Evolutionary conservation across 2,113 vertebrate genomes (phyloP), one percentile per base, ranked within the genome.

Genomic region (Petromus typicus): DNA sequence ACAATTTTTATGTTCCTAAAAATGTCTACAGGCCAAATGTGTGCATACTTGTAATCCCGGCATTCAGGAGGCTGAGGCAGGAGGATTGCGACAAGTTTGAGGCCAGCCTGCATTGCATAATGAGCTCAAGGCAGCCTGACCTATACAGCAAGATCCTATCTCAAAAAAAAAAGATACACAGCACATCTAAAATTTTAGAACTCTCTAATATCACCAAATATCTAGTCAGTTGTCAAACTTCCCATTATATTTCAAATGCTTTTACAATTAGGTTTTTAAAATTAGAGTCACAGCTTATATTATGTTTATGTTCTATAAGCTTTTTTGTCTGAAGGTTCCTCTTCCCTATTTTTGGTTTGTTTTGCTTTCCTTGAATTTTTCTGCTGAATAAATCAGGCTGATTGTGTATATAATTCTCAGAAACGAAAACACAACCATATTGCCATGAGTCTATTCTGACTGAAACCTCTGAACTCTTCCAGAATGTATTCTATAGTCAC

Each of bases 181-280:
- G 14, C 11, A 25, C 45, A 86, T 32, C 34, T 64, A 66, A 93
- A 93, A 45, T 66, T 37, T 57, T 79, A 48, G 67, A 57, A n/a
- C 45, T 82, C 4, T 61, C 51, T 51, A 51, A 25, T 67, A 67
- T 66, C 13, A 85, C 67, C 30, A 54, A 86, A 40, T 56, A 69
- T 69, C 67, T 37, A 37, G n/a, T 69, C 32, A 56, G 34, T 86
- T 34, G 54, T 69, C 34, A 69, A 54, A 69, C 25, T 67, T 54
- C 61, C 14, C 6, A 54, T 45, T 86, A 64, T 59, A 17, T 82
- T 82, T 61, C 82, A 73, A 67, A 18, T 43, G n/a, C 67, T 69
- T 91, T 92, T 85, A 64, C 10, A 92, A 32, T 84, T 91, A 61
- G 14, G 57, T 92, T 86, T 23, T 87, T 67, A 40, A 76, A 40